Evolutionary conservation across 2,797 vertebrate genomes (phyloP), one percentile per base, ranked within the genome.

Genomic region (Chelmon rostratus): DNA sequence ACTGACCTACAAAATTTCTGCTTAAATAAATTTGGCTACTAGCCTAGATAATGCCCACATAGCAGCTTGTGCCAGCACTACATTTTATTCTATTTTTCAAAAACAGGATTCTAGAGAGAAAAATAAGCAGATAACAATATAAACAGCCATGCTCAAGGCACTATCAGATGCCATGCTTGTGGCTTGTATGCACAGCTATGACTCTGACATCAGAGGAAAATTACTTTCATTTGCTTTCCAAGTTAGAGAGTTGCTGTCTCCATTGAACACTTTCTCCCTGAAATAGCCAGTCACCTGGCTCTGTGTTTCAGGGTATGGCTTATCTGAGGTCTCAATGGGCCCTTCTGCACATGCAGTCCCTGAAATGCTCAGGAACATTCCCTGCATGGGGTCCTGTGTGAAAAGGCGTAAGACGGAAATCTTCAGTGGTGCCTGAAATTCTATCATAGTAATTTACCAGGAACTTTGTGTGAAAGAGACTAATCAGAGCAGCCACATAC

Each of bases 171-270:
- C 8, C 18, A n/a, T n/a, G 21, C 57, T 28, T 38, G 53, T 70
- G 9, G 31, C 38, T 70, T 67, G 38, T 37, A 33, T 49, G 31
- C 53, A 13, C 23, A 52, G 46, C n/a, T 47, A 52, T 68, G 69
- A 82, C 59, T 73, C 61, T 68, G 46, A 79, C 63, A 84, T 78
- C 47, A 76, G 57, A 81, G 56, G 33, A 77, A 78, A 76, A 62
- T 40, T 58, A 11, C n/a, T 38, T 73, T 83, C 44, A 82, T 86
- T 84, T 78, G 35, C 68, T 79, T 63, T 57, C 42, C 37, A 70
- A 69, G 71, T 75, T 63, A 67, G 47, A 66, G 25, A 59, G 58
- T 40, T 33, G 33, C 53, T 74, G 66, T 78, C 75, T 80, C 59
- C 42, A 82, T 76, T 61, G 65, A 69, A 80, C 72, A 73, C 28